Evolutionary conservation across 2,888 invertebrate genomes (phyloP).

Genomic region (Xanthia togata): DNA sequence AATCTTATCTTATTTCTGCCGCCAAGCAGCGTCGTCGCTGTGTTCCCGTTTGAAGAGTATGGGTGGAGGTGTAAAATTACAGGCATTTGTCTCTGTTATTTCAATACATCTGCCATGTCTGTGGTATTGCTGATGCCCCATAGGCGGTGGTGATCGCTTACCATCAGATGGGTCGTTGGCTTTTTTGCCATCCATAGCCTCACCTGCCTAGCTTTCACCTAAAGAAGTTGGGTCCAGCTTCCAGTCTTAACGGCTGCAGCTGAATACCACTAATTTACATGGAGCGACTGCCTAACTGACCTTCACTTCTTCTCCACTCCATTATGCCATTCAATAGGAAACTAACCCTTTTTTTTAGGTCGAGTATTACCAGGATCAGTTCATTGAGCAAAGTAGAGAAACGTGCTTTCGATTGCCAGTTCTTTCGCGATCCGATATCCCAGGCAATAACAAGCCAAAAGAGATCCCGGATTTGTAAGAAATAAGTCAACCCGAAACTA

Average conservation of each 20-base stretch:
- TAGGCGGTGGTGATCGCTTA: background rate
- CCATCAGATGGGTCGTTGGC: background rate
- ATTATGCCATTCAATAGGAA: background rate
- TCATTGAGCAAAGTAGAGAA: background rate
- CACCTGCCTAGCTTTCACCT: background rate
- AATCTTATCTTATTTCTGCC: background rate
- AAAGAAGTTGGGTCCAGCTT: background rate
- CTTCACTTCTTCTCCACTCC: background rate
- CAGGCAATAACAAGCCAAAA: conserved; percentile 12
- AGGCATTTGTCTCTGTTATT: background rate
- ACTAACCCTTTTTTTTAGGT: background rate
- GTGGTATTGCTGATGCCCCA: background rate
- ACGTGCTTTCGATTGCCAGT: background rate
- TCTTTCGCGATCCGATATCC: conserved; percentile 8
- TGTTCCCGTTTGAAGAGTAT: background rate
- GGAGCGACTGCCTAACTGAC: background rate
- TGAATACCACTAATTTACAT: background rate
- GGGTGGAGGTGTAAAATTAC: too few species aligned
- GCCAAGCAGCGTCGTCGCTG: background rate
- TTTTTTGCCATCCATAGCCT: background rate
- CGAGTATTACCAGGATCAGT: background rate
- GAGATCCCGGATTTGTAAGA: conserved; percentile 27
- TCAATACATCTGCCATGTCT: background rate
- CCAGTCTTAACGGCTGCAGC: background rate
- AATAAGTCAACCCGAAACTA: conserved; percentile 46